A percentile compares a stretch with the other conserved stretches of the same genome.
These are phyloP conservation scores for Dermochelys coriacea DNA, from an alignment of 2,797 vertebrate species.

Conservation along the genomic window DNA sequence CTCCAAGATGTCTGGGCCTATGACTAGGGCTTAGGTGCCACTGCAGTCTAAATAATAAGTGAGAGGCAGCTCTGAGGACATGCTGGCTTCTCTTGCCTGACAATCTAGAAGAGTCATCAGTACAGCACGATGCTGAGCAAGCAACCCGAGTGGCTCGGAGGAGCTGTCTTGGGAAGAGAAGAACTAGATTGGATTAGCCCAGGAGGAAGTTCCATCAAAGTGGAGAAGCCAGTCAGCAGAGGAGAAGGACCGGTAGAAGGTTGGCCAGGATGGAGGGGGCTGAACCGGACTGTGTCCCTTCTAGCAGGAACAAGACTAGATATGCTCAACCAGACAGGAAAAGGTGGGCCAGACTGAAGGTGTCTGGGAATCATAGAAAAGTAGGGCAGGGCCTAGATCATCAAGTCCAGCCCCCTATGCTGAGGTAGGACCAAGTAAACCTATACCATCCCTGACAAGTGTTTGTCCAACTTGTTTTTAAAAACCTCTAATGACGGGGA, in stretches of 20 bases:
- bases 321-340: neutral
- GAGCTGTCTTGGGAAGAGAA: neutral
- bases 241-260: neutral
- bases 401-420: neutral
- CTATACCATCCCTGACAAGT: neutral
- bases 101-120: neutral
- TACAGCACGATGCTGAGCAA: neutral
- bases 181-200: neutral
- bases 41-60: conserved; percentile 20
- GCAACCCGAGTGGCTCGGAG: neutral
- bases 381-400: neutral
- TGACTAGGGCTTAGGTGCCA: neutral
- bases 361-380: neutral
- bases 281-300: neutral
- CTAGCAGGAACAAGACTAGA: neutral
- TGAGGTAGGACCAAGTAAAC: neutral
- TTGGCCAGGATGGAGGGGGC: neutral
- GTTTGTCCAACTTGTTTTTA: neutral
- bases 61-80: neutral
- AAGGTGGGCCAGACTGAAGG: neutral
- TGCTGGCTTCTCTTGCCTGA: neutral
- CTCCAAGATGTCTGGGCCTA: neutral
- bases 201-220: neutral
- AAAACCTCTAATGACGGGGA: neutral
- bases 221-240: neutral